phyloP scores from a whole-genome alignment of 64 coral and sea anemone genomes.

The Actinia equina region DNA sequence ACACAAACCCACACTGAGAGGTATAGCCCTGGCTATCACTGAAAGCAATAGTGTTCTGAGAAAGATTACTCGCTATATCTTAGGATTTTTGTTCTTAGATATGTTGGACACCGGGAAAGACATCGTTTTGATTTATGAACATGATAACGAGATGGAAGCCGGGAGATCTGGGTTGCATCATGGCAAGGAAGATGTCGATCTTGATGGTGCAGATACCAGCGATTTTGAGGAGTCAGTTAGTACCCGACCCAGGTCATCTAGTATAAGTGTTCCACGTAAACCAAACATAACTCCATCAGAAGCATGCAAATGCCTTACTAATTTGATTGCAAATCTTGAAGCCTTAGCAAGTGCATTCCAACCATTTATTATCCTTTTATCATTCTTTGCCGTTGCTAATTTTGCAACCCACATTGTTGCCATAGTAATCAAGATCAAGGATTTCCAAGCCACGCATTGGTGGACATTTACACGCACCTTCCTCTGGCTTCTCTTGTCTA shows the following conservation, averaged over 20 bases:
- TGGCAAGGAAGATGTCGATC: background rate
- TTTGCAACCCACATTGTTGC: conserved; percentile 85
- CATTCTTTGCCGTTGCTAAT: conserved; percentile 88
- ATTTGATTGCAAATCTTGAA: conserved; percentile 72
- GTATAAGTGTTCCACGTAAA: conserved; percentile 34
- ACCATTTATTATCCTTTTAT: conserved; percentile 67
- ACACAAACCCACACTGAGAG: conserved; percentile 4
- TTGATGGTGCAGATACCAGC: conserved; percentile 6
- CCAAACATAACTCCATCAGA: conserved; percentile 56
- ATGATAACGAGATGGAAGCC: background rate
- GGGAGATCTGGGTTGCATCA: background rate
- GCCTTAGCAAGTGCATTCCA: conserved; percentile 64
- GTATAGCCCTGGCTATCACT: conserved; percentile 8
- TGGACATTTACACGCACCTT: conserved; percentile 82
- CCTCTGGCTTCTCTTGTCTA: conserved; percentile 75
- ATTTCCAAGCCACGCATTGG: conserved; percentile 68
- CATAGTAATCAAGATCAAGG: conserved; percentile 44
- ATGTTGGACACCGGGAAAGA: conserved; percentile 65
- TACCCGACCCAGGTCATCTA: conserved; percentile 24
- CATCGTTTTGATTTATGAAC: conserved; percentile 79
- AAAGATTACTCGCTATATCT: conserved; percentile 27
- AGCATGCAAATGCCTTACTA: conserved; percentile 69
- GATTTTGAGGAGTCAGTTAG: background rate
- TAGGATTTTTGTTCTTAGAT: conserved; percentile 80
- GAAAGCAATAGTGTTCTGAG: conserved; percentile 35